Evolutionary conservation across 2,888 invertebrate genomes (phyloP).

Genomic region (Sminthurides aquaticus): DNA sequence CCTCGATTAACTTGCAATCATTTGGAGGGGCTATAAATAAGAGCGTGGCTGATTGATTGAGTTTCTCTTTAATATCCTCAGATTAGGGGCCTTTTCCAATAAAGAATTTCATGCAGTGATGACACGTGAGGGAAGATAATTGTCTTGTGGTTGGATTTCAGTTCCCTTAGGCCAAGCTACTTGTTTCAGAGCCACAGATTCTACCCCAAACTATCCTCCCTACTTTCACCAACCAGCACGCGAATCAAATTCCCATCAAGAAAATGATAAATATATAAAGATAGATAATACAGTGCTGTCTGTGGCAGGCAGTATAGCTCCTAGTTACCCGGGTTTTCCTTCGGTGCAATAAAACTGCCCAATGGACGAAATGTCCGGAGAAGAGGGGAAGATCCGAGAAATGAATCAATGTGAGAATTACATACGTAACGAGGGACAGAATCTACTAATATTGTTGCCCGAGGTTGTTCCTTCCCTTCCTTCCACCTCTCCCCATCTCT

Average conservation of each 20-base stretch:
- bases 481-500: no score
- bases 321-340: neutral
- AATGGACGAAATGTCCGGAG: no score
- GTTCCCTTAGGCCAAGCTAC: no score
- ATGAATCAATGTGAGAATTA: no score
- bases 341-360: no score
- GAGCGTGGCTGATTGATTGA: neutral
- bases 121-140: slow-evolving; percentile 16
- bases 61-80: neutral
- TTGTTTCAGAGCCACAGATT: no score
- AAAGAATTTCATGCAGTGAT: slow-evolving; percentile 7
- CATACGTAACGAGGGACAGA: no score
- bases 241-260: slow-evolving; percentile 20
- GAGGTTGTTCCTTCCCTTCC: no score
- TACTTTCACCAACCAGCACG: neutral
- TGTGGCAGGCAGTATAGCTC: neutral
- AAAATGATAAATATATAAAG: slow-evolving; percentile 17
- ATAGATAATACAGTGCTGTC: slow-evolving; percentile 15
- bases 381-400: no score
- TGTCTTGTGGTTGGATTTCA: slow-evolving; percentile 10
- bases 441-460: no score
- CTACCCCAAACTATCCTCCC: neutral
- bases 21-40: neutral
- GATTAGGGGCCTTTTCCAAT: neutral
- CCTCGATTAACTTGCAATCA: neutral